Base-by-base conservation (phyloP, 1,140 invertebrate genomes). In the Tetragnatha versicolor region DNA sequence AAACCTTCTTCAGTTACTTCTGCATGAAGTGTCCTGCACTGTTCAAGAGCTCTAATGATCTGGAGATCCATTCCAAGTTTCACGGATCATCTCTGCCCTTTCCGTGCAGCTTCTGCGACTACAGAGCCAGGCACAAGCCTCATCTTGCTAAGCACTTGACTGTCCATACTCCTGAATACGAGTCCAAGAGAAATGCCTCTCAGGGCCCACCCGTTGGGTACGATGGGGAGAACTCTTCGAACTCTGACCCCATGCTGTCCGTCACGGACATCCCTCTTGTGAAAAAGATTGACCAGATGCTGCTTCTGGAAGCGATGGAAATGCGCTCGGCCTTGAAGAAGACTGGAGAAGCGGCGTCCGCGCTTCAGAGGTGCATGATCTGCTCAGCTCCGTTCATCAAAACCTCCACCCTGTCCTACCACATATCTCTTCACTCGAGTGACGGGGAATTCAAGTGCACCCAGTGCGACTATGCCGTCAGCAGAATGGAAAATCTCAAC, bases 391-490 rank as follows among this genome's bases (percentile, higher is more conserved):
- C 61, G 22, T 83, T 83, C 53, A 49, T 51, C 35, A 83, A 83
- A 79, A 85, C 88, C 72, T 88, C 90, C 63, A 89, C 91, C 61
- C 85, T 94, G 61, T 89, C 90, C 68, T 92, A 92, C 83, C 93
- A 95, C 81, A 87, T 89, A 83, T 90, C 89, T 7, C 84, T 93
- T 55, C 91, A 93, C 76, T 91, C 91, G 0, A 89, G 91, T 1
- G 88, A 89, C 22, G 90, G 90, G 27, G 88, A 89, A 22, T 90
- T 91, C 83, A 91, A 91, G 79, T 96, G 94, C 83, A 89, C 90
- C n/a, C 89, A 91, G 79, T 96, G 94, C 85, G 91, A 92, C 83
- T 96, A 95, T 85, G 90, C 91, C 33, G 92, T 93, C 0, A 92
- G 92, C 82, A 93, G 92, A 9, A 88, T 90, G 20, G 91, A 92